Base-by-base conservation (phyloP, 1,140 invertebrate species). In the Meloidogyne floridensis region DNA sequence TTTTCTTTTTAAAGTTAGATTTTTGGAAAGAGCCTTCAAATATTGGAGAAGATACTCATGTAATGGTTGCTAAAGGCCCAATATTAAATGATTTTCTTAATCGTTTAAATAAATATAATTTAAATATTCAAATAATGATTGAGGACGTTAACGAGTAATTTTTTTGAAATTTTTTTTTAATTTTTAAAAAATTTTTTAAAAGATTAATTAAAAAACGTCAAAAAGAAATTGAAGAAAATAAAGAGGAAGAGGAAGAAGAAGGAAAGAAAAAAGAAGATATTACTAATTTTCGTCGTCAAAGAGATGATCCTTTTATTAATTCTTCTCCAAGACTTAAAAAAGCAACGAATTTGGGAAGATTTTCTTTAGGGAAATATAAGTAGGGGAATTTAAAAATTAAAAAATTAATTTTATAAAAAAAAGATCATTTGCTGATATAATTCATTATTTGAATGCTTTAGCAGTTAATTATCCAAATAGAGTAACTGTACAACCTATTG, bases 401-500 rank as follows among this genome's bases (percentile, higher is more conserved):
- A 15, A 65, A 59, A 59, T 59, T 59, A 59, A 9, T 56, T 56
- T 56, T 10, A 72, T 11, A 11, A 1, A 15, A 32, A 74, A 74
- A 15, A 74, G 43, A 54, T 74, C 53, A 32, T 74, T 74, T 74
- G 53, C n/a, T 32, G 43, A 54, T 32, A 74, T 74, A 54, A 65
- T 74, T 47, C n/a, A 47, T 74, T 74, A 47, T 54, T 6, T 69
- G 59, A 89, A 89, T 75, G 84, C 84, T 2, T 75, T 89, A 54
- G 88, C 88, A 32, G 83, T 89, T 59, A 88, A 82, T 54, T 89
- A 83, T 80, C 88, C 88, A 4, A 82, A 88, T 59, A 71, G 87
- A 9, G 88, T 89, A 3, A 83, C 82, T 42, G 88, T 89, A 15
- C 84, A 86, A 59, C 88, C 88, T 15, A 89, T 89, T 78, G 88